Evolutionary conservation across 2,888 invertebrate species (phyloP).

Genomic region (Polyommatus icarus): DNA sequence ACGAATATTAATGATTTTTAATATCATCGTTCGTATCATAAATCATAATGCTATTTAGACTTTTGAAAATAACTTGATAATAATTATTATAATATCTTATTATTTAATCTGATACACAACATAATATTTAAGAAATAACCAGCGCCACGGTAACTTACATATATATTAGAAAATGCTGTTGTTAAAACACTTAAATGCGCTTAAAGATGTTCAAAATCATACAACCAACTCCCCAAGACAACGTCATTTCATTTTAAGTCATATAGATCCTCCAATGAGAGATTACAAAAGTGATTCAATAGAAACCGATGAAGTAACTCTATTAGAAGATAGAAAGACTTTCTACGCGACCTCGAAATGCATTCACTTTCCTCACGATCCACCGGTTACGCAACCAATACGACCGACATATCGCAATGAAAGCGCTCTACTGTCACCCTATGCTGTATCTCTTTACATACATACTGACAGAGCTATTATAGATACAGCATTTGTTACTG

Average conservation of each 20-base stretch:
- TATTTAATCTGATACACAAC: no score
- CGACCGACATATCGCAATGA: slow-evolving; percentile 69
- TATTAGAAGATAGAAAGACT: slow-evolving; percentile 54
- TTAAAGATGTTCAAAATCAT: background rate
- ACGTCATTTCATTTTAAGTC: background rate
- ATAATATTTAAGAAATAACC: no score
- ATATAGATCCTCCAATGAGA: background rate
- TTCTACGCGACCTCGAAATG: slow-evolving; percentile 79
- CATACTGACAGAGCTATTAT: background rate
- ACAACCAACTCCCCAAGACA: background rate
- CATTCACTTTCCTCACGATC: slow-evolving; percentile 78
- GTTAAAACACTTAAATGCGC: background rate
- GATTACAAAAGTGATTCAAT: slow-evolving; percentile 6
- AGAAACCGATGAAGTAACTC: slow-evolving; percentile 27
- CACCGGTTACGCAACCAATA: slow-evolving; percentile 74
- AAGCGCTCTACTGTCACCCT: slow-evolving; percentile 46
- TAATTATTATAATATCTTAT: no score
- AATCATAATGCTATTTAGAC: no score
- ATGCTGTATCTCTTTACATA: slow-evolving; percentile 38
- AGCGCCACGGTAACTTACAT: no score
- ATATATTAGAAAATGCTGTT: background rate
- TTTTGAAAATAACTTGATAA: no score
- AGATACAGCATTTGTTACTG: background rate
- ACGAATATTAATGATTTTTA: background rate
- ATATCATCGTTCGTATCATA: no score